Evolutionary conservation across 2,113 vertebrate genomes (phyloP).

Genomic region (Catharus minimus): DNA sequence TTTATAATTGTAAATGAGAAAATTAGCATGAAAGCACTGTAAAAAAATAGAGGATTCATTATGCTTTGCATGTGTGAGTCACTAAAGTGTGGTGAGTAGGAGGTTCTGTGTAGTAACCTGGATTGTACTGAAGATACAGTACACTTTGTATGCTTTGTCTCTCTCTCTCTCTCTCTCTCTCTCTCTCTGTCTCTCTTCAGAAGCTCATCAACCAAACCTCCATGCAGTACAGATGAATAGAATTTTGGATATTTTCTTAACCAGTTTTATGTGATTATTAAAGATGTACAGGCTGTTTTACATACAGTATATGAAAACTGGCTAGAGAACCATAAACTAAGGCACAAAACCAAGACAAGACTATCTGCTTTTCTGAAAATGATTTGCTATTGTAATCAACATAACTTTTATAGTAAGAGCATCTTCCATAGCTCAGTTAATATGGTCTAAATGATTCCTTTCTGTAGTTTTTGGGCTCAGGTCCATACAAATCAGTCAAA

Average conservation of each 20-base stretch:
- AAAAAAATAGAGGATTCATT: neutral
- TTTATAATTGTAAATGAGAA: constrained; percentile 42
- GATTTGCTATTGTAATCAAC: neutral
- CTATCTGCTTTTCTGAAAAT: neutral
- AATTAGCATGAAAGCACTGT: constrained; percentile 7
- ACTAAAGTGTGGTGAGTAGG: constrained; percentile 37
- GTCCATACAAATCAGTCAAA: neutral
- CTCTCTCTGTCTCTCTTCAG: neutral
- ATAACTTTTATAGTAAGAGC: neutral
- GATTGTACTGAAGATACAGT: neutral
- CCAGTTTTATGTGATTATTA: neutral
- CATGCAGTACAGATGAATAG: neutral
- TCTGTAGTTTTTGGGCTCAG: neutral
- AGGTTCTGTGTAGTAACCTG: constrained; percentile 49
- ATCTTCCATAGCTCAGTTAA: neutral
- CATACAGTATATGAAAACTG: neutral
- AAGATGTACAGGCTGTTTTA: neutral
- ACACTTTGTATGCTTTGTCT: constrained; percentile 3
- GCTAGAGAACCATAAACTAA: neutral
- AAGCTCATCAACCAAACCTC: neutral
- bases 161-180: neutral
- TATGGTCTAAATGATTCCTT: neutral
- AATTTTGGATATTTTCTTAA: neutral
- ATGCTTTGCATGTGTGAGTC: neutral
- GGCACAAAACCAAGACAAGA: neutral